Conservation (phyloP, 2,888 invertebrate species). For the Biston betularia region DNA sequence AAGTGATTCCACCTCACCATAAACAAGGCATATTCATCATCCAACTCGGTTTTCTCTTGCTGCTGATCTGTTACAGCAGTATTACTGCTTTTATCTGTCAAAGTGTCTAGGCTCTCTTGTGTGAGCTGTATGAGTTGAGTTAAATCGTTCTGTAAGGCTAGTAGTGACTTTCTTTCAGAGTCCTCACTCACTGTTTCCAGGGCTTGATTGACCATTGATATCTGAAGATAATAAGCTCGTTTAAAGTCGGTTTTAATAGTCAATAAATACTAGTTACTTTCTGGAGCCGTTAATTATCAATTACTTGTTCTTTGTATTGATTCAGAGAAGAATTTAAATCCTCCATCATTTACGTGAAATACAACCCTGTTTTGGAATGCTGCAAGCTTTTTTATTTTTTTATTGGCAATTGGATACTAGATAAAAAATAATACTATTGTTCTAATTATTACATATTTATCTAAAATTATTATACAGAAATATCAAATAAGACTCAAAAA, state of each 20-base stretch:
- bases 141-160: constrained; percentile 87
- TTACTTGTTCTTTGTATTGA: constrained; percentile 78
- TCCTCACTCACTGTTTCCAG: constrained; percentile 76
- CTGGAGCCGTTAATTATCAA: neutral
- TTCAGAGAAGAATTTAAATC: constrained; percentile 67
- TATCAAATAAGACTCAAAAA: no score
- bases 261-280: neutral
- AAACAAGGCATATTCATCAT: constrained; percentile 89
- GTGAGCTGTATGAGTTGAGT: constrained; percentile 90
- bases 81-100: constrained; percentile 44
- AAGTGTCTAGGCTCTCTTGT: constrained; percentile 83
- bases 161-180: constrained; percentile 84
- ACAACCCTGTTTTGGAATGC: no score
- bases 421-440: no score
- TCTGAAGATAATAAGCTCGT: constrained; percentile 67
- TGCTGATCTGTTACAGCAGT: constrained; percentile 31
- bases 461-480: no score
- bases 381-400: no score
- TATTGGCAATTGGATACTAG: no score
- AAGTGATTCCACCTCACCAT: constrained; percentile 82
- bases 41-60: constrained; percentile 58
- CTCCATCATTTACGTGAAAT: constrained; percentile 57
- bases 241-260: no score
- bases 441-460: no score
- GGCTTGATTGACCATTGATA: constrained; percentile 88